Evolutionary conservation across 2,797 vertebrate genomes (phyloP).

Genomic region (Danio tinwini): DNA sequence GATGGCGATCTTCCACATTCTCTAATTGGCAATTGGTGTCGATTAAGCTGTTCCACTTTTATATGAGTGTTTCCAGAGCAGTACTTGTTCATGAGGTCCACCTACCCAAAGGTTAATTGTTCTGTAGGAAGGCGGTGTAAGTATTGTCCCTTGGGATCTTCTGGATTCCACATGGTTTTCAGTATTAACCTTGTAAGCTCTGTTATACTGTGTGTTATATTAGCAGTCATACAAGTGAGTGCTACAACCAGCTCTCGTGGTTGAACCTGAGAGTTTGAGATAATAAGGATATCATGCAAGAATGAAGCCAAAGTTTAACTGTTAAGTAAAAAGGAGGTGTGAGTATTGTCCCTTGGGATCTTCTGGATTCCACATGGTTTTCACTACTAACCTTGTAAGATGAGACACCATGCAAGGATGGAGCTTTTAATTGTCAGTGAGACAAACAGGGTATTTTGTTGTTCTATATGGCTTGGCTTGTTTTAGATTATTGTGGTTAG

Average conservation of each 20-base stretch:
- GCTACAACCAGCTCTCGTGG: too few relatives aligned
- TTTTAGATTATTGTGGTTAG: background rate
- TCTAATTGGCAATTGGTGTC: background rate
- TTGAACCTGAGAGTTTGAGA: slow-evolving; percentile 38
- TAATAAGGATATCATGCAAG: slow-evolving; percentile 1
- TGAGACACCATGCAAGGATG: background rate
- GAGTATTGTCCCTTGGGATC: slow-evolving; percentile 44
- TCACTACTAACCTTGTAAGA: background rate
- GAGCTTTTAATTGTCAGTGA: slow-evolving; percentile 15
- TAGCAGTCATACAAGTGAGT: too few relatives aligned
- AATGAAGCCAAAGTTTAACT: slow-evolving; percentile 62
- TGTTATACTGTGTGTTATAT: too few relatives aligned
- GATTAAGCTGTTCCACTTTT: background rate
- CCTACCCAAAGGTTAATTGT: slow-evolving; percentile 62
- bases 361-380: background rate
- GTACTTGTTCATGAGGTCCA: background rate
- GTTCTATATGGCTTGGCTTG: background rate
- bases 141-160: slow-evolving; percentile 40
- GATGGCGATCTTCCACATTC: background rate
- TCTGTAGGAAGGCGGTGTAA: slow-evolving; percentile 20
- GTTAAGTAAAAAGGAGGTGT: slow-evolving; percentile 28
- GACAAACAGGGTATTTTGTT: background rate
- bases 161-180: background rate
- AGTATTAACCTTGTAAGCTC: too few relatives aligned
- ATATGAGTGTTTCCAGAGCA: background rate